phyloP scores from a whole-genome alignment of 2,888 invertebrate species.

The Lasioglossum calceatum region DNA sequence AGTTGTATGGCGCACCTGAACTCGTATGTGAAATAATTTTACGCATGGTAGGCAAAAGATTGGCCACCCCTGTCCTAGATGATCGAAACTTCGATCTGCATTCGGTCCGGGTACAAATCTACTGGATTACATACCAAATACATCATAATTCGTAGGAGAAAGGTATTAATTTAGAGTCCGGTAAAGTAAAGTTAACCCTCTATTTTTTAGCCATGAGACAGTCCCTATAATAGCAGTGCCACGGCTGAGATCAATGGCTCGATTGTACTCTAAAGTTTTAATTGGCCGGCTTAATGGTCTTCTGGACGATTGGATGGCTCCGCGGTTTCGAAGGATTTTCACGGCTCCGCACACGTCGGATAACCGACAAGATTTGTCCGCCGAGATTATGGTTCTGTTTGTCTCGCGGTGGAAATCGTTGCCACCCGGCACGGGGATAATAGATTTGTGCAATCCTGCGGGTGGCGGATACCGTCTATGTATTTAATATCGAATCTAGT shows the following conservation, averaged over 20 bases:
- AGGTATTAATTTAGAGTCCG: too few relatives aligned
- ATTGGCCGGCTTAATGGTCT: not conserved
- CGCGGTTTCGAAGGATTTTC: not conserved
- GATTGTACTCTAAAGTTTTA: not conserved
- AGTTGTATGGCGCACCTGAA: too few relatives aligned
- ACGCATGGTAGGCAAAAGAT: too few relatives aligned
- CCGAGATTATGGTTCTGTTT: not conserved
- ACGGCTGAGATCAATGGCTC: not conserved
- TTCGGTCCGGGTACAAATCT: too few relatives aligned
- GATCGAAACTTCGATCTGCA: too few relatives aligned
- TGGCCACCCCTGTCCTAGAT: too few relatives aligned
- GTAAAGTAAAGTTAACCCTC: too few relatives aligned
- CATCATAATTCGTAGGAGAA: too few relatives aligned
- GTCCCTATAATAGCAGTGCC: not conserved
- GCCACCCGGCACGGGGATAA: not conserved
- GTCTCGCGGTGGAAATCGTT: not conserved
- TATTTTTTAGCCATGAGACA: not conserved
- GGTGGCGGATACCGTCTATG: too few relatives aligned
- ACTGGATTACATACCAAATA: too few relatives aligned
- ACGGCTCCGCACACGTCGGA: not conserved
- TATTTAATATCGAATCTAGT: not conserved
- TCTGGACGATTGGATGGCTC: not conserved
- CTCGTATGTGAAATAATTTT: too few relatives aligned
- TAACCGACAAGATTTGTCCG: not conserved
- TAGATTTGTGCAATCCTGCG: not conserved